Evolutionary conservation across 2,888 invertebrate genomes (phyloP), one percentile per base, ranked within the genome.

Genomic region (Polydrusus cervinus): DNA sequence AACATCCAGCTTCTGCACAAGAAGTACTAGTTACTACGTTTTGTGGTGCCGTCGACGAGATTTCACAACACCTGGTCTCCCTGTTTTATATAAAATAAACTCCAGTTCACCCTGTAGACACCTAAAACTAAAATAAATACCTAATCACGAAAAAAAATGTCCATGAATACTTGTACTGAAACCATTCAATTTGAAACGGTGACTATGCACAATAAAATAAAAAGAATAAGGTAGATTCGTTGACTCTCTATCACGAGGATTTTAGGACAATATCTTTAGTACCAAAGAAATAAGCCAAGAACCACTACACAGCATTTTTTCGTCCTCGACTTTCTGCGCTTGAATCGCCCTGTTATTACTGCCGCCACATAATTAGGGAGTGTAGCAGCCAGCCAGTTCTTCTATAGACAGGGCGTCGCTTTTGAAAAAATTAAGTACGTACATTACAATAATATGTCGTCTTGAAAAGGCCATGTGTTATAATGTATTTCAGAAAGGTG

Each of bases 261-360:
- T 49, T 14, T 60, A 69, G 57, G 60, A 45, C 47, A 47, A 61
- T 70, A 70, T 61, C 47, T 60, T 49, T 14, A 43, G 65, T 65
- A 51, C 66, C 14, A 51, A 51, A 38, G 16, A 60, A 60, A 8
- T 38, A 16, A 60, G 3, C 34, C 13, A 38, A 16, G 16, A 60
- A 60, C 57, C 57, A 60, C 38, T 16, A 60, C 2, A 40, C 14
- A 16, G 16, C 16, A 10, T 16, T 16, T 18, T 18, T n/a, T n/a
- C n/a, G 10, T 25, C 25, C 5, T 53, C 30, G 13, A 25, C 57
- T 38, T 9, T 14, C 57, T 60, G 38, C 14, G 43, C 51, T 51
- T 40, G 64, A 64, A 62, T 71, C 55, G 64, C 71, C 64, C 71
- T 71, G 71, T 71, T 55, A 71, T 71, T 71, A 71, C 53, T 14